Evolutionary conservation across 2,888 invertebrate genomes (phyloP).

Genomic region (Schizotus pectinicornis): DNA sequence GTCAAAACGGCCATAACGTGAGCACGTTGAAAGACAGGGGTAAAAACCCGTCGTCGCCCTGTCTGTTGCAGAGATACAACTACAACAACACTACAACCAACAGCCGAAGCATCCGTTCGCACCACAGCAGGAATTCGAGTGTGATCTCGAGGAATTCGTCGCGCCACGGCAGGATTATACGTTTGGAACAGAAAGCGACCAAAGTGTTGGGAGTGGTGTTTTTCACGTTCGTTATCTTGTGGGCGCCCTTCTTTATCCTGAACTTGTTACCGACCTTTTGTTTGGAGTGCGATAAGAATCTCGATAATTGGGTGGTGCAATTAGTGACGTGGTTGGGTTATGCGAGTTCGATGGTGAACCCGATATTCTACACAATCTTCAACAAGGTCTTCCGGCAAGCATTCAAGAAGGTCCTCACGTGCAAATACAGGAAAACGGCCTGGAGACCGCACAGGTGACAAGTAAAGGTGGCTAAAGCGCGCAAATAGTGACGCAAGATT

Average conservation of each 20-base stretch:
- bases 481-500: background rate
- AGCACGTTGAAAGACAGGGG: constrained; percentile 45
- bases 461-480: constrained; percentile 36
- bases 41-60: constrained; percentile 65
- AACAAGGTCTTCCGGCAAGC: constrained; percentile 93
- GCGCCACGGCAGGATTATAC: constrained; percentile 81
- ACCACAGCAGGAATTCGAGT: constrained; percentile 81
- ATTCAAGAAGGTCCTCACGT: constrained; percentile 84
- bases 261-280: constrained; percentile 88
- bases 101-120: constrained; percentile 64
- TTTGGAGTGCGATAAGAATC: constrained; percentile 76
- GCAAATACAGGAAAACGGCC: constrained; percentile 70
- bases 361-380: constrained; percentile 95
- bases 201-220: constrained; percentile 94
- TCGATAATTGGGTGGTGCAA: constrained; percentile 82
- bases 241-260: constrained; percentile 95
- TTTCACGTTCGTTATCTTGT: constrained; percentile 91
- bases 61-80: constrained; percentile 59
- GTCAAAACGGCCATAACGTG: constrained; percentile 58
- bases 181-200: constrained; percentile 94
- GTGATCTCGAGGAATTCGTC: constrained; percentile 82
- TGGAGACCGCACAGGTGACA: constrained; percentile 66
- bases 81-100: constrained; percentile 39
- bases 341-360: constrained; percentile 93
- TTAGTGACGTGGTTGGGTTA: constrained; percentile 93